Evolutionary conservation across 2,113 vertebrate genomes (phyloP).

Genomic region (Micronycteris hirsuta): DNA sequence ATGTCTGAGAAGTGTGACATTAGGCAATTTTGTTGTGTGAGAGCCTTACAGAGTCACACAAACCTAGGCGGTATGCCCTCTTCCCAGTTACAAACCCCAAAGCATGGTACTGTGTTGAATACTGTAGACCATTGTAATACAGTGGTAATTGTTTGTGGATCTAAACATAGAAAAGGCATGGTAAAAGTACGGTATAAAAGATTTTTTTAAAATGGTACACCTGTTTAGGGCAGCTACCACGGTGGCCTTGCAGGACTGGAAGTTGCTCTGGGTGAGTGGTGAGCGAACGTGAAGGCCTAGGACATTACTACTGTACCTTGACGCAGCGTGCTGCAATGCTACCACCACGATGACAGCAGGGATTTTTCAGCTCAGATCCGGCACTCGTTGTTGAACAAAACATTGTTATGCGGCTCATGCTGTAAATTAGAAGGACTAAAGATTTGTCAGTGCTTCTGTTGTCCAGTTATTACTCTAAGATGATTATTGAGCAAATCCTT

Average conservation of each 20-base stretch:
- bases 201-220: background rate
- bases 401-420: background rate
- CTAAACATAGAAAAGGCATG: background rate
- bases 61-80: background rate
- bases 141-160: background rate
- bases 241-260: background rate
- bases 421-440: background rate
- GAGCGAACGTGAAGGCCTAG: background rate
- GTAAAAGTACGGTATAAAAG: background rate
- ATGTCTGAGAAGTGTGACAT: background rate
- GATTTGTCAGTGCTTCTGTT: background rate
- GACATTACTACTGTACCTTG: background rate
- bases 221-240: background rate
- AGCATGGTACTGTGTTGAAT: background rate
- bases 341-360: too few relatives aligned
- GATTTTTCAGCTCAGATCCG: background rate
- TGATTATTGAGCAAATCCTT: background rate
- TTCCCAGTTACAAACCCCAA: background rate
- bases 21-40: background rate
- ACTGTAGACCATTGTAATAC: background rate
- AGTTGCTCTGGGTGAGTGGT: background rate
- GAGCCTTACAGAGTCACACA: background rate
- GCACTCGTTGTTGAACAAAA: background rate
- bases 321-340: background rate
- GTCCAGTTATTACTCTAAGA: background rate